Conservation (phyloP, 53 echinoderm and acorn worm genomes). For the Paelopatides confundens region DNA sequence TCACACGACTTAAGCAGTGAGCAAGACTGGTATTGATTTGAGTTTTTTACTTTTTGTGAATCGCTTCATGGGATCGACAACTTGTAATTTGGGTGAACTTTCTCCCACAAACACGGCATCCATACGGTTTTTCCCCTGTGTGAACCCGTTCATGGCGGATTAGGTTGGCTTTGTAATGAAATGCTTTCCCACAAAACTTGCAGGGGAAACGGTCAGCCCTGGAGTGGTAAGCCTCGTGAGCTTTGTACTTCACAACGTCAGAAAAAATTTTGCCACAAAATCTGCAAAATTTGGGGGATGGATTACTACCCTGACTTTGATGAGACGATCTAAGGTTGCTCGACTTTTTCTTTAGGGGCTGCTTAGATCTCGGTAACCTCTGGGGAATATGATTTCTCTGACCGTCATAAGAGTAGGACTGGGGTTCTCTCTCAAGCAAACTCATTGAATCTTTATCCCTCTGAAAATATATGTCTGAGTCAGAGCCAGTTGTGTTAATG, state of each 20-base stretch:
- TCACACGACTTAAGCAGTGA: too few species aligned
- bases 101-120: neutral
- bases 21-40: too few species aligned
- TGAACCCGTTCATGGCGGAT: slow-evolving; percentile 8
- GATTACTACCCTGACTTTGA: too few species aligned
- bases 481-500: too few species aligned
- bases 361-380: too few species aligned
- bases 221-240: slow-evolving; percentile 32
- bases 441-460: too few species aligned
- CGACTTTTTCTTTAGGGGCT: too few species aligned
- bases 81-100: neutral
- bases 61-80: slow-evolving; percentile 7
- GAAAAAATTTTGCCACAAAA: slow-evolving; percentile 7
- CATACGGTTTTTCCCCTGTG: slow-evolving; percentile 1
- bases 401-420: too few species aligned
- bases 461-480: too few species aligned
- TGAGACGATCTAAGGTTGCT: too few species aligned
- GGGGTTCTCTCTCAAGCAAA: too few species aligned
- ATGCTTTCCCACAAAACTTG: slow-evolving; percentile 17
- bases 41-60: neutral
- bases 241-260: neutral
- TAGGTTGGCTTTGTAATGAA: slow-evolving; percentile 11
- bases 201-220: neutral
- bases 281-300: neutral
- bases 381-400: too few species aligned